Evolutionary conservation across 2,113 vertebrate species (phyloP).

Genomic region (Cinclus mexicanus): DNA sequence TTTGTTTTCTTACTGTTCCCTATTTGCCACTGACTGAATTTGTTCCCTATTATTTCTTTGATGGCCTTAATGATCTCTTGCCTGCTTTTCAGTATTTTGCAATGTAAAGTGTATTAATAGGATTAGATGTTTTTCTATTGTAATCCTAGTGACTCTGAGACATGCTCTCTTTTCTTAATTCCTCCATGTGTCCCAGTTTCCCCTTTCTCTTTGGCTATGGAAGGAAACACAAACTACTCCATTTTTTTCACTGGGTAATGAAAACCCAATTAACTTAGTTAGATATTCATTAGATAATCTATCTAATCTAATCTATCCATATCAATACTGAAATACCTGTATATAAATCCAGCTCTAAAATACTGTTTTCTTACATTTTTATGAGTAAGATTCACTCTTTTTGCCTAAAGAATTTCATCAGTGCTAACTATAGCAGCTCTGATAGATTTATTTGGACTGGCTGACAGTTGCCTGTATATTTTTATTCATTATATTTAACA

Average conservation of each 20-base stretch:
- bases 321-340: neutral
- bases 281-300: neutral
- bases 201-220: neutral
- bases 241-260: neutral
- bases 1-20: neutral
- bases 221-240: neutral
- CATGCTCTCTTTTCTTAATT: neutral
- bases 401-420: neutral
- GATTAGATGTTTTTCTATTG: slow-evolving; percentile 7
- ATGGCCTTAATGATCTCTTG: slow-evolving; percentile 17
- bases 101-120: neutral
- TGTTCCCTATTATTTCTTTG: neutral
- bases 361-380: neutral
- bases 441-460: neutral
- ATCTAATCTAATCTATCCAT: neutral
- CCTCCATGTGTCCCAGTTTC: neutral
- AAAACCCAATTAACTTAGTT: neutral
- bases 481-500: neutral
- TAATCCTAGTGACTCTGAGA: neutral
- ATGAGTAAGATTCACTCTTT: neutral
- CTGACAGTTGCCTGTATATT: neutral
- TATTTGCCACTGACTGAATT: neutral
- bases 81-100: slow-evolving; percentile 49
- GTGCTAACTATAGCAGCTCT: neutral
- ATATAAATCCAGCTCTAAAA: neutral